Evolutionary conservation across 2,113 vertebrate species (phyloP), one percentile per base, ranked within the genome.

Genomic region (Nibea albiflora): DNA sequence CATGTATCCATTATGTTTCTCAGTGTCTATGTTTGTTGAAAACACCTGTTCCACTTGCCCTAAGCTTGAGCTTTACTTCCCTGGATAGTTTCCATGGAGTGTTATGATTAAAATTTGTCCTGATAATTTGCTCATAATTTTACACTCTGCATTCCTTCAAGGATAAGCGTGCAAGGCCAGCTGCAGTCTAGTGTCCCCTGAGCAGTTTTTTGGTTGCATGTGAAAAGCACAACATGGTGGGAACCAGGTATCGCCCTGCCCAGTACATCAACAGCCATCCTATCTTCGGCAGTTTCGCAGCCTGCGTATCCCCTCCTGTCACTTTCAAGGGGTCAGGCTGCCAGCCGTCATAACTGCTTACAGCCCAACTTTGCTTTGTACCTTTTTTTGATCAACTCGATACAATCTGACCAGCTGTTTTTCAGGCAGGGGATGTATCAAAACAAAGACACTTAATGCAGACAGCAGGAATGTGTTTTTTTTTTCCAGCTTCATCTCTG

Each of bases 121-220:
- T 56, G 4, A 57, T 49, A 73, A 22, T 64, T 70, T 75, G 47
- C 44, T 73, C 47, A 62, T 24, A 63, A 57, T 26, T 19, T 8
- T 69, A 4, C 15, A 62, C 49, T 35, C n/a, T 61, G 46, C 50
- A 56, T 75, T 76, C 42, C 26, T 44, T 50, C 3, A 12, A 54
- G 22, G 15, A 39, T 47, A 57, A 14, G 31, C 11, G 28, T 46
- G 22, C 19, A 58, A 58, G 15, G 10, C 53, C 67, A 56, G 12
- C 26, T 67, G 50, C 65, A 66, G 66, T 75, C n/a, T 46, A 12
- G 2, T 49, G 17, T 64, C 67, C n/a, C 63, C 42, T 22, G 8
- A 65, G 28, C 42, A 73, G 28, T 19, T 24, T 58, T 57, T 7
- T 57, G 6, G 68, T 31, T 50, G 61, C 61, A 39, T 20, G 15